A percentile compares a stretch with the other conserved stretches of the same genome.
Conservation (phyloP, 1,140 invertebrate genomes). For the Bradynema listronoti region DNA sequence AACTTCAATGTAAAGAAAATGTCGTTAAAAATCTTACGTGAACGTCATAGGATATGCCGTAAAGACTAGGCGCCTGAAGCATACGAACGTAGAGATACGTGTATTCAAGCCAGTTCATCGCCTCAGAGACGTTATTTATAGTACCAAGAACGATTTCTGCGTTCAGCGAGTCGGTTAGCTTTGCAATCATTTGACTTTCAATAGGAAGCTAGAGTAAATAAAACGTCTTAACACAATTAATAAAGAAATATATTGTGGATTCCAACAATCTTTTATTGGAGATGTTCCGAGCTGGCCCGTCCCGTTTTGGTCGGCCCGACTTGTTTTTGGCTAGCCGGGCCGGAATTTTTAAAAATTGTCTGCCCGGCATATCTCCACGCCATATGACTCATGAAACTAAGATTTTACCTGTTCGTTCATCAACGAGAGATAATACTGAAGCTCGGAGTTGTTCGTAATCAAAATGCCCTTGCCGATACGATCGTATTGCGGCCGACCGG, state of each 20-base stretch:
- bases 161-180: constrained; percentile 89
- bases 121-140: constrained; percentile 86
- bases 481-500: constrained; percentile 95
- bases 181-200: constrained; percentile 65
- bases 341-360: no score
- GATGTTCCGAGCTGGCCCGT: no score
- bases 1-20: no score
- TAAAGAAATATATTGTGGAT: no score
- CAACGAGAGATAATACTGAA: constrained; percentile 94
- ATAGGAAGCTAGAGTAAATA: constrained; percentile 61
- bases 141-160: constrained; percentile 94
- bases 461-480: constrained; percentile 96
- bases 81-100: constrained; percentile 86
- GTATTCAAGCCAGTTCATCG: constrained; percentile 89
- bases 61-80: constrained; percentile 74
- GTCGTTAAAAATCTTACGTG: constrained; percentile 47
- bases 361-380: no score
- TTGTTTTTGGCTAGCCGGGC: no score
- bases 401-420: constrained; percentile 77
- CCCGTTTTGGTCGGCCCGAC: no score
- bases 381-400: no score
- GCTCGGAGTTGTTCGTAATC: constrained; percentile 95
- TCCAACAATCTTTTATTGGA: no score
- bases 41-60: constrained; percentile 77
- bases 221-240: no score